Evolutionary conservation across 2,888 invertebrate species (phyloP).

Genomic region (Mamestra brassicae): DNA sequence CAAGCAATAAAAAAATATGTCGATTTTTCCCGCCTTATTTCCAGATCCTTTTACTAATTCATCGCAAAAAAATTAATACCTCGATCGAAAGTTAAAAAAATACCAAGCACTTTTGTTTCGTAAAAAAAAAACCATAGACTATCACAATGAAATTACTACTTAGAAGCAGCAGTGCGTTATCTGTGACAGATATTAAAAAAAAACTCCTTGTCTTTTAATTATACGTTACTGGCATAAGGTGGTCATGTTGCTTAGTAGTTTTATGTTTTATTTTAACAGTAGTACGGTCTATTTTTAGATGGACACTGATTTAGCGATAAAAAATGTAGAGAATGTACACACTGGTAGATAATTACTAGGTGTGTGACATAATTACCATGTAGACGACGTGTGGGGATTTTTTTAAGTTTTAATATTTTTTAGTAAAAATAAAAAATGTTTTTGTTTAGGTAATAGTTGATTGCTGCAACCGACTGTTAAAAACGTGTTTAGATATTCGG

Average conservation of each 20-base stretch:
- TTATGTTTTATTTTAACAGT: constrained; percentile 63
- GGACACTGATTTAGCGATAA: constrained; percentile 73
- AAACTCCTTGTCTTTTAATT: constrained; percentile 78
- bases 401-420: constrained; percentile 69
- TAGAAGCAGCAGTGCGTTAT: constrained; percentile 74
- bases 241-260: constrained; percentile 52
- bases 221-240: constrained; percentile 70
- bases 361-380: constrained; percentile 83
- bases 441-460: constrained; percentile 63
- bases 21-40: constrained; percentile 6
- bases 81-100: constrained; percentile 32
- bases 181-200: constrained; percentile 76
- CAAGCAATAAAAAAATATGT: background rate
- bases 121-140: constrained; percentile 66
- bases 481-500: constrained; percentile 21
- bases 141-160: constrained; percentile 73
- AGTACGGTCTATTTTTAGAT: constrained; percentile 71
- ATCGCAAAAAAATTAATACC: constrained; percentile 43
- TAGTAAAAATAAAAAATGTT: constrained; percentile 58
- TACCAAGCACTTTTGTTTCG: constrained; percentile 47
- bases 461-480: constrained; percentile 42
- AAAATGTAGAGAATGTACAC: constrained; percentile 72
- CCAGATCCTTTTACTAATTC: constrained; percentile 25
- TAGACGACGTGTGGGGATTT: constrained; percentile 66
- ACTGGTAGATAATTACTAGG: constrained; percentile 77